Evolutionary conservation across 1,140 invertebrate species (phyloP), one percentile per base, ranked within the genome.

Genomic region (Lepidurus arcticus): DNA sequence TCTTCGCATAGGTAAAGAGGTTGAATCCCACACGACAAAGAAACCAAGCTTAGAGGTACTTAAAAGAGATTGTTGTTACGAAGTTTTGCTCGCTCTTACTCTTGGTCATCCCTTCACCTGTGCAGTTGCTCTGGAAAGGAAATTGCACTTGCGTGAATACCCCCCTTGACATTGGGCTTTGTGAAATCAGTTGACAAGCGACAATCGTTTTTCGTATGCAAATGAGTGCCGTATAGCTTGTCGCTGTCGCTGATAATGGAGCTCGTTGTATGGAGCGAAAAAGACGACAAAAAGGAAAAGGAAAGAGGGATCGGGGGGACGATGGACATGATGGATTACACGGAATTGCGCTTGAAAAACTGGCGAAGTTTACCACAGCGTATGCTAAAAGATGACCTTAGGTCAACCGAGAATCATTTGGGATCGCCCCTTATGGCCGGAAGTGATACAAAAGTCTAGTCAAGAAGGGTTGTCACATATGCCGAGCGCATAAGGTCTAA

Each of bases 361-460:
- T 11, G 53, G 7, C 53, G n/a, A 21, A 13, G 53, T 65, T 65
- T 65, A 65, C 6, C 53, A 65, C 6, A 65, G 53, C 53, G 8
- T 65, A 65, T 65, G 53, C 21, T 65, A 5, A 21, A 21, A 65
- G 21, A 65, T 65, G 53, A 65, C 53, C 53, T 65, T 13, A 65
- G 53, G 53, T 65, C 53, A 65, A 65, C 16, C 53, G 53, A 65
- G 16, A 13, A 65, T 65, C 53, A 65, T 65, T 65, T 13, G 53
- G 13, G n/a, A 65, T 65, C 21, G 8, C 16, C 53, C 53, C 16
- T n/a, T 65, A 65, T 21, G 13, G 53, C 53, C 53, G 13, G 53
- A 65, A 65, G 21, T 65, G 53, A 65, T 65, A 1, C n/a, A 47
- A 47, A 16, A 10, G 45, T 47, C 16, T 3, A 16, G 10, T 11